These are phyloP conservation scores for Malurus alboscapulatus DNA, from an alignment of 2,113 vertebrate genomes.

Conservation along the genomic window DNA sequence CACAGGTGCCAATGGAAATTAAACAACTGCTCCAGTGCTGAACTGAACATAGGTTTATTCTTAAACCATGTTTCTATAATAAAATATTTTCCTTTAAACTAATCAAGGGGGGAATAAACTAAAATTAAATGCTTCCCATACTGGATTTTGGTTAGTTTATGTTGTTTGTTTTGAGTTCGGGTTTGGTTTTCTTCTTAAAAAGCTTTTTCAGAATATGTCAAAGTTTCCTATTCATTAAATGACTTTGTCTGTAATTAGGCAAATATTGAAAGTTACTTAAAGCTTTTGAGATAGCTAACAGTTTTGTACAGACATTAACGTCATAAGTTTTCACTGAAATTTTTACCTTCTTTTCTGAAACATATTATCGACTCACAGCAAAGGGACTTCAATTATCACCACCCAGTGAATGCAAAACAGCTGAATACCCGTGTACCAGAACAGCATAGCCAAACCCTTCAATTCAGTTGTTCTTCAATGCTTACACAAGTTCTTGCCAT, in stretches of 20 bases:
- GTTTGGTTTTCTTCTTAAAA: neutral
- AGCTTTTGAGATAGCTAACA: neutral
- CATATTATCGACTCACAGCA: neutral
- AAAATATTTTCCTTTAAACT: neutral
- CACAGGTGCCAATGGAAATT: slow-evolving; percentile 32
- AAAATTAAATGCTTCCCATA: neutral
- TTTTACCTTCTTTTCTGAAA: neutral
- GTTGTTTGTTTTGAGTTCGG: neutral
- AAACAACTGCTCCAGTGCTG: neutral
- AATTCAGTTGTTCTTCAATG: neutral
- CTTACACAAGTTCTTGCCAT: neutral
- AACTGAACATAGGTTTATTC: neutral
- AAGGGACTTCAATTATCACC: neutral
- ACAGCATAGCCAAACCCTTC: neutral
- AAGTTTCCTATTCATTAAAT: neutral
- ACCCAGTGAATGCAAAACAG: neutral
- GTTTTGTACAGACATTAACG: neutral
- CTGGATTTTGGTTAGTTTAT: neutral
- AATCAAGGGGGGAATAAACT: neutral
- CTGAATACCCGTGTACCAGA: neutral
- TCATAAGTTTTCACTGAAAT: neutral
- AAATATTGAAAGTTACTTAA: neutral
- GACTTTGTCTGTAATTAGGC: neutral
- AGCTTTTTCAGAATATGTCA: neutral
- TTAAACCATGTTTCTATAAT: neutral